Base-by-base conservation (phyloP, 2,113 vertebrate genomes). In the Coregonus clupeaformis region DNA sequence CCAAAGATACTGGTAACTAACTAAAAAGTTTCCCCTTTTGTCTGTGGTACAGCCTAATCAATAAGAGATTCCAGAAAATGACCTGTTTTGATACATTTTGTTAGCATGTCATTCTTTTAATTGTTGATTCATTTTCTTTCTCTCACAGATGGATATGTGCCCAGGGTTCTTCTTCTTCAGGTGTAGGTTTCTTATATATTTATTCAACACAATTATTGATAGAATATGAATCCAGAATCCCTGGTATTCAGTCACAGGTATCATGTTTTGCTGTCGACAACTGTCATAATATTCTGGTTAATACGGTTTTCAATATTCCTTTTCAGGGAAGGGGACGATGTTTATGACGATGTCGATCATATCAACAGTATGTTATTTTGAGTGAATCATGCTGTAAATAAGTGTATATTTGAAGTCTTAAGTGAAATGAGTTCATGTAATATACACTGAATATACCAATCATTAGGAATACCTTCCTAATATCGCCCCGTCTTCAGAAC, bases 291-390 rank as follows among this genome's bases (percentile, higher is more conserved):
- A 18, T 52, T 25, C 12, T 25, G 13, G 62, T 29, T 29, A 13
- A 64, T 25, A 18, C 9, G 9, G 22, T 27, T 65, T 25, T 71
- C 62, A 20, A 32, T 72, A 9, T 72, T 82, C 36, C 1, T 30
- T 88, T 71, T 0, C 86, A 96, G 95, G 87, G 94, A 96, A 82
- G 79, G 89, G 64, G 47, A 49, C 1, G 94, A 94, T 57, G 90
- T 95, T 84, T 95, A 96, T 20, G 94, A 96, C 1, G 94, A 95
- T 0, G 82, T 96, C 29, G 94, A 93, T 65, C 83, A 88, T 76
- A 36, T 36, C 36, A 77, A 62, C 80, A 90, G 91, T 94, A 86
- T 84, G 79, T 81, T 16, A 42, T 65, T 52, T 73, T 65, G n/a
- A n/a, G n/a, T n/a, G n/a, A n/a, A n/a, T n/a, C n/a, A n/a, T n/a